A percentile compares a stretch with the other conserved stretches of the same genome.
These are phyloP conservation scores for Threskiornis aethiopicus DNA, from an alignment of 2,797 vertebrate species.

Conservation along the genomic window DNA sequence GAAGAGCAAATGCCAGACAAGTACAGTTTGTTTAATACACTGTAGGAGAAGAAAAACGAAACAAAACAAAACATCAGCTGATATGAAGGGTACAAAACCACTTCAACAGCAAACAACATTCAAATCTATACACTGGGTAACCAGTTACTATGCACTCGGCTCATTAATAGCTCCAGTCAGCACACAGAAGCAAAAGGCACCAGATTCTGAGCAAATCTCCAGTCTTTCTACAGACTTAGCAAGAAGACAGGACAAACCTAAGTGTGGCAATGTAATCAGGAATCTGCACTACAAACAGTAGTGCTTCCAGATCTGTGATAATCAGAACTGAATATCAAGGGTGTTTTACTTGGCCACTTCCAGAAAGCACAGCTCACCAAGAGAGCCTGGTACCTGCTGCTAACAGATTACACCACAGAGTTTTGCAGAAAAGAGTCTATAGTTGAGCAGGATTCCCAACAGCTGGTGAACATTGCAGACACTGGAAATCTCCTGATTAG, in stretches of 20 bases:
- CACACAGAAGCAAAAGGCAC: neutral
- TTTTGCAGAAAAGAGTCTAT: neutral
- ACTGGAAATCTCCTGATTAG: neutral
- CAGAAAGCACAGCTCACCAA: neutral
- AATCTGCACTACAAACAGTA: neutral
- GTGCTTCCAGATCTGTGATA: neutral
- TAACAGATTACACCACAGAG: neutral
- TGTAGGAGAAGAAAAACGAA: neutral
- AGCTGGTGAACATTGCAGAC: neutral
- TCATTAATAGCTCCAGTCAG: neutral
- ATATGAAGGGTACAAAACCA: neutral
- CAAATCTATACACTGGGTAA: neutral
- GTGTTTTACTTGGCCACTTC: neutral
- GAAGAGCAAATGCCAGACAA: neutral
- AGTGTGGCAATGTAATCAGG: neutral
- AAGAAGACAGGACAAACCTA: neutral
- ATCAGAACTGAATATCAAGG: neutral
- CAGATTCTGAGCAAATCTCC: neutral
- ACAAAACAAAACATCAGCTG: neutral
- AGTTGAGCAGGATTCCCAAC: neutral
- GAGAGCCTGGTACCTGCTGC: neutral
- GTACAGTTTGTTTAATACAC: neutral
- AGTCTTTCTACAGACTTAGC: neutral
- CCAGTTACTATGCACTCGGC: neutral
- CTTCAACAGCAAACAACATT: neutral